These are phyloP conservation scores for Blomia tropicalis DNA, from an alignment of 2,888 invertebrate species.

Conservation along the genomic window DNA sequence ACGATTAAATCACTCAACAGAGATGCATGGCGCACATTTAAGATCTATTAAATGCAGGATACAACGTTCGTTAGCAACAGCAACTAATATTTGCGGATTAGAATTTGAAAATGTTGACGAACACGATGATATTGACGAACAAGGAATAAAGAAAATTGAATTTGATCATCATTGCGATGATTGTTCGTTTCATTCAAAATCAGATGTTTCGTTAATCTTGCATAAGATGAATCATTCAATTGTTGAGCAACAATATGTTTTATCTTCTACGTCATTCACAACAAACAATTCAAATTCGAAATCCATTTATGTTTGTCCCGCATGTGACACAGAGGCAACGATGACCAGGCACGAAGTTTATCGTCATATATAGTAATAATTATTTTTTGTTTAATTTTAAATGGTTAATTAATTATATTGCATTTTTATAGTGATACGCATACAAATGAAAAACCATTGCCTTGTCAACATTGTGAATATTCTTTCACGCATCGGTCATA, in stretches of 20 bases:
- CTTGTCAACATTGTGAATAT: constrained; percentile 21
- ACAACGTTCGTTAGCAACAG: background rate
- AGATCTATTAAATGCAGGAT: background rate
- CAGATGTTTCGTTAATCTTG: constrained; percentile 18
- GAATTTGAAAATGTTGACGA: background rate
- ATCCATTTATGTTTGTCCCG: constrained; percentile 17
- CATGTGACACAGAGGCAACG: constrained; percentile 17
- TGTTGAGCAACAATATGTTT: constrained; percentile 14
- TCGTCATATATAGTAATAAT: constrained; percentile 23
- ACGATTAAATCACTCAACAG: too few relatives aligned
- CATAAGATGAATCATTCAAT: constrained; percentile 23
- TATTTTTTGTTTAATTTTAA: background rate
- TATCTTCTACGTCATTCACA: constrained; percentile 18
- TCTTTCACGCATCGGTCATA: constrained; percentile 19
- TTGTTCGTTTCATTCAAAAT: constrained; percentile 18
- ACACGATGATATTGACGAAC: background rate
- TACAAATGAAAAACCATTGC: constrained; percentile 20
- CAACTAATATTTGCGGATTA: background rate
- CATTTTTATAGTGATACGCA: constrained; percentile 12
- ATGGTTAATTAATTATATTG: background rate
- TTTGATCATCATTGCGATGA: constrained; percentile 18
- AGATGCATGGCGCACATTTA: background rate
- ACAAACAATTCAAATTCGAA: constrained; percentile 19
- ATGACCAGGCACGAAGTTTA: constrained; percentile 21
- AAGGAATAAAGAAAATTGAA: background rate